Evolutionary conservation across 2,888 invertebrate species (phyloP), one percentile per base, ranked within the genome.

Genomic region (Nebria salina): DNA sequence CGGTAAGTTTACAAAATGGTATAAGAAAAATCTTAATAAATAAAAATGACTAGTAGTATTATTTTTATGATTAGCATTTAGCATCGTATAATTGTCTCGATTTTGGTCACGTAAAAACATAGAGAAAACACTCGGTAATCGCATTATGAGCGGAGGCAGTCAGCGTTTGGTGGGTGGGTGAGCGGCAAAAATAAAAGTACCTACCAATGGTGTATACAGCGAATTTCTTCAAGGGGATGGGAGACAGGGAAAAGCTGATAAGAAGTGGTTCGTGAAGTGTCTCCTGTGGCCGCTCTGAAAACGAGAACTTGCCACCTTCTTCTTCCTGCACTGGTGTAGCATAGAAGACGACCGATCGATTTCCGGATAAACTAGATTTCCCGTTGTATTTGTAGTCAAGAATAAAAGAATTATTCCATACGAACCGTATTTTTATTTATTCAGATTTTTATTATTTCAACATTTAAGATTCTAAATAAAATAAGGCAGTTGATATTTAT

Each of bases 251-350:
- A 70, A 34, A 34, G 70, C 11, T 15, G 26, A 25, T 34, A 70
- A 70, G 70, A 70, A 70, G 70, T 70, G 34, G 70, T 34, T 70
- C 26, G 7, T 70, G 70, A 70, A 70, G 70, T 70, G 26, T 70
- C 70, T 25, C 26, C 34, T 34, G 26, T 26, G 70, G 70, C 70
- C 11, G 34, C 70, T 25, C 26, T 70, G 70, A 70, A 34, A 25
- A 20, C 6, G 70, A 54, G 54, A 54, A 54, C 13, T 8, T 54
- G 8, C 54, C 54, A 54, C 54, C 54, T 8, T 54, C 54, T 54
- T 54, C 54, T 54, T 54, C 54, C 7, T 54, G 7, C 8, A 54
- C 8, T 54, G 13, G 54, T 54, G 54, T 54, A 54, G 54, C 8
- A 11, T 6, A 4, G 70, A 20, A 11, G 70, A 11, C 15, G 70